Base-by-base conservation (phyloP, 2,113 vertebrate species). In the Hylia prasina region DNA sequence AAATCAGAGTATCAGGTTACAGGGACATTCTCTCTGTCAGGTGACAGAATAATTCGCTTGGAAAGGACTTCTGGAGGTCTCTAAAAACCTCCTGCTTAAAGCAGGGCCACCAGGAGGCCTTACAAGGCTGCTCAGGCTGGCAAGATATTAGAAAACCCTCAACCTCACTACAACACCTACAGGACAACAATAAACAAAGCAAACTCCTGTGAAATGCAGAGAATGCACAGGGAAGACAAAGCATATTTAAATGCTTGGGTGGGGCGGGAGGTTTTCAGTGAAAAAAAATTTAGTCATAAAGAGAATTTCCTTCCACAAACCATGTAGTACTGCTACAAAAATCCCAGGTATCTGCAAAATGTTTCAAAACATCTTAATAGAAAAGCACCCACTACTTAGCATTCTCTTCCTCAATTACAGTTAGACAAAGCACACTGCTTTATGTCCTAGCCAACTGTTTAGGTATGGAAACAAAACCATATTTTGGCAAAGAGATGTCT, bases 391-490 rank as follows among this genome's bases (percentile, higher is more conserved):
- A 27, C 40, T 53, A 77, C 31, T 92, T 71, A 64, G 72, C 42
- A 87, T 90, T 90, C 87, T 61, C 66, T 90, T 47, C 69, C 73
- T 94, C 92, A 91, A 96, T 86, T 79, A 87, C 11, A 87, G 30
- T 16, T 56, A 33, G 17, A 60, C 39, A 47, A 87, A 78, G 39
- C 6, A 8, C 1, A 6, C 27, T 72, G 39, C 81, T 83, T 86
- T 45, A 75, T 44, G 88, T 92, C 54, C 63, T 57, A 90, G 81
- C 51, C 90, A 92, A 79, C 66, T 91, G 39, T 90, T 97, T 86
- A 94, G 51, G 81, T 96, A 95, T 39, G 81, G 87, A 95, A 96
- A 78, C 48, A 96, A 97, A 98, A 94, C 51, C 50, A 24, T 89
- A 73, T 87, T 88, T 81, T 92, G 92, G 87, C 85, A 82, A 54